Evolutionary conservation across 2,113 vertebrate species (phyloP).

Genomic region (Oryzias javanicus): DNA sequence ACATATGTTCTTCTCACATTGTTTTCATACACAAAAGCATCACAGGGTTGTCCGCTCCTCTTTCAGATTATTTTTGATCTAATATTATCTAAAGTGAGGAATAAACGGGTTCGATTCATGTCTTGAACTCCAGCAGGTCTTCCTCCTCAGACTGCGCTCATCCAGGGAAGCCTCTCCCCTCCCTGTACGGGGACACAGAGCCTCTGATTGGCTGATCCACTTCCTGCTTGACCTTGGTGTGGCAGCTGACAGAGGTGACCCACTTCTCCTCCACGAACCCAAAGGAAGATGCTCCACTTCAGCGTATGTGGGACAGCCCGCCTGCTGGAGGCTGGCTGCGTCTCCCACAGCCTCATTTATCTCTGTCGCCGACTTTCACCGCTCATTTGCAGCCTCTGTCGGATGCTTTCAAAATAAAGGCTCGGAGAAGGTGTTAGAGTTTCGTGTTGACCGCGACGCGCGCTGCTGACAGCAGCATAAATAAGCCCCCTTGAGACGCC

Average conservation of each 20-base stretch:
- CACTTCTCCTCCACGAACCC: conserved; percentile 28
- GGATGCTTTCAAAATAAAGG: background rate
- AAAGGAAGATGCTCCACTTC: conserved; percentile 45
- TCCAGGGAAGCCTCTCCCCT: conserved; percentile 5
- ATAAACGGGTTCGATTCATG: no score
- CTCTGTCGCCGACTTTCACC: conserved; percentile 1
- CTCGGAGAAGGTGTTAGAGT: background rate
- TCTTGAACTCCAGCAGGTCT: no score
- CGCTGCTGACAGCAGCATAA: background rate
- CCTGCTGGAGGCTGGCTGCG: background rate
- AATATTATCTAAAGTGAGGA: no score
- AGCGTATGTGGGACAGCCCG: conserved; percentile 33
- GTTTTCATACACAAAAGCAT: no score
- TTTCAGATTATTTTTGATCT: no score
- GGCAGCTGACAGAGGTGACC: conserved; percentile 27
- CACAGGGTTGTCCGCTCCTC: no score
- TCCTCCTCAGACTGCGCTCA: background rate
- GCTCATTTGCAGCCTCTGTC: background rate
- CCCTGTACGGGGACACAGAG: conserved; percentile 5
- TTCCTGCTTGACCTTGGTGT: conserved; percentile 14
- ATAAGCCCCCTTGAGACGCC: background rate
- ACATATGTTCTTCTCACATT: no score
- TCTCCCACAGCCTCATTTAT: background rate
- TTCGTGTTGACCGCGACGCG: background rate
- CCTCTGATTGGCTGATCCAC: conserved; percentile 18